phyloP scores from a whole-genome alignment of 2,888 invertebrate genomes.

The Crioceris asparagi region DNA sequence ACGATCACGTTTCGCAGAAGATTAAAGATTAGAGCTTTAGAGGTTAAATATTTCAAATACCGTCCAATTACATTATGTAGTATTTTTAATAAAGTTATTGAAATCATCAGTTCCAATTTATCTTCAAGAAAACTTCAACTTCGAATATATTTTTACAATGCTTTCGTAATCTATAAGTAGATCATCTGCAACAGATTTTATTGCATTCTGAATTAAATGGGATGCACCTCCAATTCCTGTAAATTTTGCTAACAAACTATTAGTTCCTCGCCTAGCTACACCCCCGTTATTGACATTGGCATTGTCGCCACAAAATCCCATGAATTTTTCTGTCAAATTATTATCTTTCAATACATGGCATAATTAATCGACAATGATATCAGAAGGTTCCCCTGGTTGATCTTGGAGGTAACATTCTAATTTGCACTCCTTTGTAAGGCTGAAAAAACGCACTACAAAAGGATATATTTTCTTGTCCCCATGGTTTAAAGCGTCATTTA shows the following conservation, averaged over 20 bases:
- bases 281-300: slow-evolving; percentile 24
- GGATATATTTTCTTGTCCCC: slow-evolving; percentile 27
- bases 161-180: slow-evolving; percentile 22
- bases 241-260: slow-evolving; percentile 22
- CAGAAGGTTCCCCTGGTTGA: slow-evolving; percentile 22
- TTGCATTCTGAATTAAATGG: slow-evolving; percentile 22
- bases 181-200: slow-evolving; percentile 23
- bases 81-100: too few species aligned
- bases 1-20: too few species aligned
- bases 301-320: slow-evolving; percentile 14
- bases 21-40: too few species aligned
- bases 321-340: slow-evolving; percentile 16
- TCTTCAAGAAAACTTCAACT: too few species aligned
- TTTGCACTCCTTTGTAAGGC: slow-evolving; percentile 17
- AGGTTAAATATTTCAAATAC: too few species aligned
- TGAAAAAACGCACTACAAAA: slow-evolving; percentile 21
- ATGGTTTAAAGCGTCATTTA: slow-evolving; percentile 27
- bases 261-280: slow-evolving; percentile 15
- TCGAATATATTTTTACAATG: too few species aligned
- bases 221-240: slow-evolving; percentile 14
- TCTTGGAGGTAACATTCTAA: slow-evolving; percentile 17
- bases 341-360: slow-evolving; percentile 24
- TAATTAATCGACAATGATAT: slow-evolving; percentile 20
- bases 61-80: too few species aligned
- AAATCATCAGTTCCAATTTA: too few species aligned